A percentile compares a stretch with the other conserved stretches of the same genome.
phyloP scores from a whole-genome alignment of 1,140 invertebrate genomes.

The Aphelinus certus region DNA sequence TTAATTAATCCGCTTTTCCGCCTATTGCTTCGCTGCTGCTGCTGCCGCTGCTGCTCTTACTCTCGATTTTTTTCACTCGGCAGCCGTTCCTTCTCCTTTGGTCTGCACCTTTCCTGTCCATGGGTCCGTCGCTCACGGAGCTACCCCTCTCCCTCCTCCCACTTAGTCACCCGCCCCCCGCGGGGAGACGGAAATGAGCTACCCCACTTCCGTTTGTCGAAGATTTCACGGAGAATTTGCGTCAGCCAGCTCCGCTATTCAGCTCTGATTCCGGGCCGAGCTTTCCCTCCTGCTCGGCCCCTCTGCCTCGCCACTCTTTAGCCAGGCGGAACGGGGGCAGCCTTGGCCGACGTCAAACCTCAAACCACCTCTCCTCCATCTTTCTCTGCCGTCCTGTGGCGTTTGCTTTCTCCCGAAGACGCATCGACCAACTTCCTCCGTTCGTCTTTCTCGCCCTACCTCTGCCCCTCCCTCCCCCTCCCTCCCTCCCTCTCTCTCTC shows the following conservation, averaged over 20 bases:
- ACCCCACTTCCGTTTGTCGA: conserved; percentile 51
- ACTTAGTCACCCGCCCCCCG: not conserved
- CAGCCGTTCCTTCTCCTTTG: not conserved
- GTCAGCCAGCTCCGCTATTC: conserved; percentile 22
- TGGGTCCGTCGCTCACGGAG: too few relatives aligned
- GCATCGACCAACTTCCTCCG: not conserved
- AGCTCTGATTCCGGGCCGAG: too few relatives aligned
- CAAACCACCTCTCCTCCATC: not conserved
- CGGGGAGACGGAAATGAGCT: conserved; percentile 56
- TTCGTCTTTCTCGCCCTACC: conserved; percentile 5
- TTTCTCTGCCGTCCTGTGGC: not conserved
- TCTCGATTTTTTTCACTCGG: conserved; percentile 8
- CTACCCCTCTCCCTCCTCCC: too few relatives aligned
- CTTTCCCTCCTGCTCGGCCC: not conserved
- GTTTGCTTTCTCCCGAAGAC: not conserved
- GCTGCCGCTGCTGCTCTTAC: not conserved
- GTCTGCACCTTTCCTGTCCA: not conserved
- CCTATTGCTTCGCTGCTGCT: conserved; percentile 16
- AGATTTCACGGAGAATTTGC: conserved; percentile 54
- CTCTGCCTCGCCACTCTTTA: too few relatives aligned
- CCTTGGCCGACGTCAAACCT: conserved; percentile 1
- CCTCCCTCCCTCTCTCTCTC: not conserved
- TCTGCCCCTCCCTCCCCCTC: not conserved
- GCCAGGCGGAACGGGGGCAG: not conserved
- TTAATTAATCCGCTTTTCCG: conserved; percentile 51